Percentiles rank a stretch among this genome's conserved stretches.
These are phyloP conservation scores for Phaethon lepturus DNA, from an alignment of 2,113 vertebrate species.

Conservation along the genomic window DNA sequence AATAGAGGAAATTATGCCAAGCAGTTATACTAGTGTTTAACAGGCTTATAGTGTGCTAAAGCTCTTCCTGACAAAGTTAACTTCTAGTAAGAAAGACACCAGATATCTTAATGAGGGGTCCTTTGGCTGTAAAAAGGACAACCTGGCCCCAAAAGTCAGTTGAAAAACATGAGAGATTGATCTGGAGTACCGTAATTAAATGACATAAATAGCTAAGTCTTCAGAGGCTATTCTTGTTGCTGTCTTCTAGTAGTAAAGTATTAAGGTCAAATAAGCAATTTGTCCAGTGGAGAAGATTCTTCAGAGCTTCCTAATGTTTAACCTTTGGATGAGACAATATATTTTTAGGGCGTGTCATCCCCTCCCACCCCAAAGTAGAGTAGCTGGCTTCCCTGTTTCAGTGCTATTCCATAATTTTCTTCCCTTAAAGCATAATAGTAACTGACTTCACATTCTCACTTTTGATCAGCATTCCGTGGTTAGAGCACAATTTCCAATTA, in stretches of 20 bases:
- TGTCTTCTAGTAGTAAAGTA: not conserved
- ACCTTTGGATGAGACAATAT: not conserved
- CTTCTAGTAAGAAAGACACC: not conserved
- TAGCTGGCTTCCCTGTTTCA: not conserved
- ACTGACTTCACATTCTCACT: not conserved
- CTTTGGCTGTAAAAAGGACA: constrained; percentile 38
- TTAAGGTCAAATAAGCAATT: constrained; percentile 31
- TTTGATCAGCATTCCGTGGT: not conserved
- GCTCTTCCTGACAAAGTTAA: constrained; percentile 19
- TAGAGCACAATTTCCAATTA: not conserved
- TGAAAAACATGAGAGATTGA: not conserved
- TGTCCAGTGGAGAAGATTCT: not conserved
- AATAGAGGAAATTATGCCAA: not conserved
- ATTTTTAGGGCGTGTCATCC: not conserved
- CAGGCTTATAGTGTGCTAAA: not conserved
- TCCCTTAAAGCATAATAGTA: not conserved
- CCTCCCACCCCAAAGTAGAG: not conserved
- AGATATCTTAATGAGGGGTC: not conserved
- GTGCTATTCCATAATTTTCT: not conserved
- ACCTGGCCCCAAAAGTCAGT: not conserved
- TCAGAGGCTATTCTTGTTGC: not conserved
- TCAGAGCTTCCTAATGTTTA: not conserved
- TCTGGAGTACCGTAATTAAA: not conserved
- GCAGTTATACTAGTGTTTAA: not conserved
- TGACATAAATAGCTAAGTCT: not conserved